These are phyloP conservation scores for Lutjanus campechanus DNA, from an alignment of 2,797 vertebrate species.

Conservation along the genomic window DNA sequence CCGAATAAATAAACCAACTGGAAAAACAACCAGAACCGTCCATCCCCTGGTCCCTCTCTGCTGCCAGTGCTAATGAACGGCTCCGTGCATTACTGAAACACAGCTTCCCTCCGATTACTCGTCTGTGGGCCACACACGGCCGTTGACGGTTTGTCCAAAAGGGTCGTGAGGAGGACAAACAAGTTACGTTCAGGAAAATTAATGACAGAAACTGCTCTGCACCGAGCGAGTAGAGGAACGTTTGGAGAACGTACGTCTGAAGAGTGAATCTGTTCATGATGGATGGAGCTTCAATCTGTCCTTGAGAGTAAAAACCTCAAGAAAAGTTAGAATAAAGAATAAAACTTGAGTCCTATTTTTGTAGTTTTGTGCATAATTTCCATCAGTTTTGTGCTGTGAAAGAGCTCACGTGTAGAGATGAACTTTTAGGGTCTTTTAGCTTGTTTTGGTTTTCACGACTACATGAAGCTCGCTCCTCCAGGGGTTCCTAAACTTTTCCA, in stretches of 20 bases:
- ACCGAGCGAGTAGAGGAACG: constrained; percentile 6
- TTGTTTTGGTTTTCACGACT: too few species aligned
- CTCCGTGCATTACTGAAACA: constrained; percentile 38
- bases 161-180: constrained; percentile 34
- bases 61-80: constrained; percentile 37
- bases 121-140: constrained; percentile 25
- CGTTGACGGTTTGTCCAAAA: constrained; percentile 39
- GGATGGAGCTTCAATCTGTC: constrained; percentile 5
- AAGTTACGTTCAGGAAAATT: constrained; percentile 50
- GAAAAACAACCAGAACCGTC: constrained; percentile 20
- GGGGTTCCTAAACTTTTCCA: too few species aligned
- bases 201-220: constrained; percentile 38
- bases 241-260: background rate
- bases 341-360: too few species aligned
- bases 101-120: constrained; percentile 20
- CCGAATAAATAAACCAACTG: constrained; percentile 33
- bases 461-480: too few species aligned
- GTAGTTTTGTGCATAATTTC: too few species aligned
- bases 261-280: background rate
- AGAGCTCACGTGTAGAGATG: too few species aligned
- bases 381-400: too few species aligned
- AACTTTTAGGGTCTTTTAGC: too few species aligned
- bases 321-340: background rate
- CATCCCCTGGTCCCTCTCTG: constrained; percentile 12
- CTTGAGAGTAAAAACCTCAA: background rate